Evolutionary conservation across 1,140 invertebrate species (phyloP).

Genomic region (Micrasema minimum): DNA sequence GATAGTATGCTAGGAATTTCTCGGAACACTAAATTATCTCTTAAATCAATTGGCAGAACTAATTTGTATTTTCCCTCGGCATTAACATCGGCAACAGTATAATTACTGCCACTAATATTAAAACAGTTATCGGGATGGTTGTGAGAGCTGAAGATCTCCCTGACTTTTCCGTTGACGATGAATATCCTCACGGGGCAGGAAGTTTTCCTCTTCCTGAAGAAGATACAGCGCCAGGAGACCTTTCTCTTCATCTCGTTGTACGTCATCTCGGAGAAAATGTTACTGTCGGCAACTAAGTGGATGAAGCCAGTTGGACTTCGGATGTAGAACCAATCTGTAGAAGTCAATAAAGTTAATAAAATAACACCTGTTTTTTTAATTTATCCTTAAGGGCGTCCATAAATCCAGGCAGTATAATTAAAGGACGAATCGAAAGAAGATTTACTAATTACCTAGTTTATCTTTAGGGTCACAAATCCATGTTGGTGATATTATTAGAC

Average conservation of each 20-base stretch:
- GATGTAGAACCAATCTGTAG: conserved; percentile 37
- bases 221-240: conserved; percentile 39
- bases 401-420: not conserved
- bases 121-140: conserved; percentile 35
- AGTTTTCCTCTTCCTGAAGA: conserved; percentile 31
- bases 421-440: not conserved
- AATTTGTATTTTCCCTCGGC: conserved; percentile 27
- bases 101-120: not conserved
- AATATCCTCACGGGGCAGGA: conserved; percentile 32
- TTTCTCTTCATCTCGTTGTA: conserved; percentile 10
- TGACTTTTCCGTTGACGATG: conserved; percentile 25
- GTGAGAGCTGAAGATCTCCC: conserved; percentile 18
- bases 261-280: conserved; percentile 36
- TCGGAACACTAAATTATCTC: not conserved
- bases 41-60: not conserved
- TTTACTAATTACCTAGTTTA: too few species aligned
- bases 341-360: not conserved
- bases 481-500: too few species aligned
- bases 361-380: too few species aligned
- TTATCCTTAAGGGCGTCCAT: too few species aligned
- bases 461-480: too few species aligned
- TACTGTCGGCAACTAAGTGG: conserved; percentile 35
- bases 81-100: conserved; percentile 1
- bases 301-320: conserved; percentile 5
- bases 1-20: not conserved